Evolutionary conservation across 2,888 invertebrate genomes (phyloP), one percentile per base, ranked within the genome.

Genomic region (Automeris io): DNA sequence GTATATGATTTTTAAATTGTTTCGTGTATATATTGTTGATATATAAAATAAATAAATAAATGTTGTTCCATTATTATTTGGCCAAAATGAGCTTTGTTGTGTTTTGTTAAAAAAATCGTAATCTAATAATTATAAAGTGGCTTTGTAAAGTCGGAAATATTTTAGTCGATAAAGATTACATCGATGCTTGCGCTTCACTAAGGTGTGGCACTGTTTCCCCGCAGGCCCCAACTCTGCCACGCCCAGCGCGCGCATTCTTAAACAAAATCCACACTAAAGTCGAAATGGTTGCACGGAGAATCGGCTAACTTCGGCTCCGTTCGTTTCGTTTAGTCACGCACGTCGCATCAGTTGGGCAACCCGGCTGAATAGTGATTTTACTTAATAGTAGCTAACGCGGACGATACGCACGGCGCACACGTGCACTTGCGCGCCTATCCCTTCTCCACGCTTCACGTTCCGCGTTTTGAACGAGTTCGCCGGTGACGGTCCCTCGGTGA

Each of bases 191-290:
- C 60, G 53, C 70, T 52, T 70, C 73, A 70, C 67, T 69, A 70
- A 64, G 57, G 58, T 59, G 61, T 58, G 62, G 57, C 54, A 55
- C 49, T 61, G 57, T 64, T 76, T 73, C 78, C 77, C 78, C 74
- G 68, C 75, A 67, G 72, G 73, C 77, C 73, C 54, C 73, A 61
- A 54, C 51, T 51, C 45, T 61, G 70, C 78, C 79, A 80, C 80
- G 80, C 80, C 80, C 80, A 78, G 71, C 69, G 73, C 66, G 80
- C 78, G 78, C 78, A 77, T 75, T 78, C 70, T 76, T 70, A 64
- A 73, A 77, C 73, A 73, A 72, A 73, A 74, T 76, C 69, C 60
- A 68, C 69, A 75, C 66, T n/a, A n/a, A n/a, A n/a, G n/a, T n/a
- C n/a, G 72, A 75, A 74, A 76, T 75, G 70, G 69, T 68, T 70